Evolutionary conservation across 2,797 vertebrate species (phyloP), one percentile per base, ranked within the genome.

Genomic region (Amazonetta brasiliensis): DNA sequence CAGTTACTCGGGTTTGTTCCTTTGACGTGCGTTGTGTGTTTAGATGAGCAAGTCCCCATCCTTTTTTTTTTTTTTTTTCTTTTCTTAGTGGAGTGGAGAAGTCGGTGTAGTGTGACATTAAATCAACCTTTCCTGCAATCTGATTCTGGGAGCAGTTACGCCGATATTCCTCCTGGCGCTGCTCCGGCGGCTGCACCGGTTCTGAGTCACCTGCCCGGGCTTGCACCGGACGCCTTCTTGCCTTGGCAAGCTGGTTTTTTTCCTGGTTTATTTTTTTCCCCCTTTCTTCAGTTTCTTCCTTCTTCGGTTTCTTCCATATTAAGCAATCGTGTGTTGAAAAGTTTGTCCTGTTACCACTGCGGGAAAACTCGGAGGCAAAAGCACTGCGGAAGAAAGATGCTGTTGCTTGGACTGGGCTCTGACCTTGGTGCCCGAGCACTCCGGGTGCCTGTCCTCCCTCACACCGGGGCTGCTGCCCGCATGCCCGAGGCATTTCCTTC

Each of bases 81-180:
- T 43, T 43, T 28, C 86, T 90, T 52, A 3, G 73, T 28, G 73
- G 69, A 59, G 68, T 31, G 72, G 91, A 94, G 92, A 83, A 26
- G 68, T 75, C 73, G 43, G 39, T 60, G 74, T 17, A 54, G 60
- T 33, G 23, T 96, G 93, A 94, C 87, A 62, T 82, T 71, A 90
- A 90, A 80, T 97, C 91, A 93, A 8, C 89, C 92, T 95, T 97
- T 97, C 93, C 92, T 90, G 83, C 79, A 84, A 5, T 60, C 76
- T 12, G 26, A 89, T 79, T 82, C 94, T 77, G 1, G 23, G 82
- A 78, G 92, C 63, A 41, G 37, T 95, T 80, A 76, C 93, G 22
- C 72, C 7, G 35, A 48, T 86, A 14, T 96, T 97, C 95, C 91
- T 94, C 63, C 92, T 79, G 41, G 87, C 17, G 64, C 87, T 91